Evolutionary conservation across 2,888 invertebrate genomes (phyloP).

Genomic region (Piscicola geometra): DNA sequence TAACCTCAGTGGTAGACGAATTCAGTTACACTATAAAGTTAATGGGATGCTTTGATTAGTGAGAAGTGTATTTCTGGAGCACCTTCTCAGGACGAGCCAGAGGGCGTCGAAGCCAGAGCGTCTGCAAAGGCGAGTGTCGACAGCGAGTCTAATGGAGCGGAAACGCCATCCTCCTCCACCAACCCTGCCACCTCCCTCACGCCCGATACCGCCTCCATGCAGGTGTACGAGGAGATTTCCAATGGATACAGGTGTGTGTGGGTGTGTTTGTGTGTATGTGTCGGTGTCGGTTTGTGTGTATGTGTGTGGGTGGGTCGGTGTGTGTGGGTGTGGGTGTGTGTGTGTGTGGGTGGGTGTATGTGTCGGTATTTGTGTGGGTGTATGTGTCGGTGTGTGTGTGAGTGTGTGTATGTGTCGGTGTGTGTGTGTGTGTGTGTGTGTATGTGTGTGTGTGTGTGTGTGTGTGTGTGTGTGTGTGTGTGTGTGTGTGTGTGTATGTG

Average conservation of each 20-base stretch:
- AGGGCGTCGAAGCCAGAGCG: slow-evolving; percentile 42
- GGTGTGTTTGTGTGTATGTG: background rate
- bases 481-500: slow-evolving; percentile 46
- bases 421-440: too few relatives aligned
- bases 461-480: background rate
- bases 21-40: too few relatives aligned
- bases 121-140: slow-evolving; percentile 46
- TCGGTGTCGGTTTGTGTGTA: background rate
- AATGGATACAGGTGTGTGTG: slow-evolving; percentile 52
- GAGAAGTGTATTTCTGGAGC: too few relatives aligned
- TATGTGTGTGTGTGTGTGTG: slow-evolving; percentile 51
- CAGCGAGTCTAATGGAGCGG: slow-evolving; percentile 42
- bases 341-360: background rate
- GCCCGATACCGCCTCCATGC: background rate
- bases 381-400: slow-evolving; percentile 35
- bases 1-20: background rate
- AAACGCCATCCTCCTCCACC: slow-evolving; percentile 50
- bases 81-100: background rate
- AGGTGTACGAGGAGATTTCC: slow-evolving; percentile 50
- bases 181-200: slow-evolving; percentile 3
- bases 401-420: background rate
- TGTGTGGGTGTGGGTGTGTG: slow-evolving; percentile 50
- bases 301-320: background rate
- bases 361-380: slow-evolving; percentile 37
- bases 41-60: too few relatives aligned